A percentile compares a stretch with the other conserved stretches of the same genome.
Evolutionary conservation across 2,797 vertebrate genomes (phyloP).

Genomic region (Valencia hispanica): DNA sequence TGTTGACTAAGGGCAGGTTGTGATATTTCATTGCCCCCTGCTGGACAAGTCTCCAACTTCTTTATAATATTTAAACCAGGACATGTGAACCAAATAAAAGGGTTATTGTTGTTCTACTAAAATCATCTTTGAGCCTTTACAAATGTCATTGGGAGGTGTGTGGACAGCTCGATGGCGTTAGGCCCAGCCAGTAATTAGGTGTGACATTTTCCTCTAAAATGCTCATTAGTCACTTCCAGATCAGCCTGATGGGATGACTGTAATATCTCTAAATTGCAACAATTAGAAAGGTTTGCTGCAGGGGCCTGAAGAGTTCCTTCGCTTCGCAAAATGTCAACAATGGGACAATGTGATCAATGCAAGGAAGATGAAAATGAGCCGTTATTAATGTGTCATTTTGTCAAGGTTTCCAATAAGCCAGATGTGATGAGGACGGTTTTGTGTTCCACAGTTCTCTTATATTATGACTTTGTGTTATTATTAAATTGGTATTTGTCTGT

Average conservation of each 20-base stretch:
- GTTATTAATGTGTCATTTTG: conserved; percentile 58
- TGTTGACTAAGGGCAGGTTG: neutral
- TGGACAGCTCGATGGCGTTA: conserved; percentile 12
- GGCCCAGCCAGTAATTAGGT: conserved; percentile 59
- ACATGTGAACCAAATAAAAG: conserved; percentile 13
- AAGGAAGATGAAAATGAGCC: conserved; percentile 44
- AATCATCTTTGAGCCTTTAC: conserved; percentile 50
- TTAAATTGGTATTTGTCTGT: neutral
- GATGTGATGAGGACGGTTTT: conserved; percentile 1
- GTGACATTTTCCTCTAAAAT: conserved; percentile 78
- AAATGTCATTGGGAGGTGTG: conserved; percentile 60
- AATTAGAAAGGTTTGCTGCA: conserved; percentile 69
- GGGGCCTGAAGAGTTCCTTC: conserved; percentile 39
- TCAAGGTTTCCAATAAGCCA: conserved; percentile 14
- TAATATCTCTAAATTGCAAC: conserved; percentile 76
- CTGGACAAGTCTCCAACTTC: conserved; percentile 26
- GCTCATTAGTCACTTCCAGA: conserved; percentile 66
- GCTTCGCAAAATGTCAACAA: conserved; percentile 71
- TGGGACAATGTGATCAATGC: conserved; percentile 56
- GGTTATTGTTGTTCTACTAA: conserved; percentile 45
- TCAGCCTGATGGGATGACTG: conserved; percentile 62
- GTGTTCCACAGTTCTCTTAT: neutral
- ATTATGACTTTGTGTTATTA: neutral
- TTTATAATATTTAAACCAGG: conserved; percentile 4
- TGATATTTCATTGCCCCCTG: conserved; percentile 60